Base-by-base conservation (phyloP, 2,797 vertebrate species). In the Sphenodon punctatus region DNA sequence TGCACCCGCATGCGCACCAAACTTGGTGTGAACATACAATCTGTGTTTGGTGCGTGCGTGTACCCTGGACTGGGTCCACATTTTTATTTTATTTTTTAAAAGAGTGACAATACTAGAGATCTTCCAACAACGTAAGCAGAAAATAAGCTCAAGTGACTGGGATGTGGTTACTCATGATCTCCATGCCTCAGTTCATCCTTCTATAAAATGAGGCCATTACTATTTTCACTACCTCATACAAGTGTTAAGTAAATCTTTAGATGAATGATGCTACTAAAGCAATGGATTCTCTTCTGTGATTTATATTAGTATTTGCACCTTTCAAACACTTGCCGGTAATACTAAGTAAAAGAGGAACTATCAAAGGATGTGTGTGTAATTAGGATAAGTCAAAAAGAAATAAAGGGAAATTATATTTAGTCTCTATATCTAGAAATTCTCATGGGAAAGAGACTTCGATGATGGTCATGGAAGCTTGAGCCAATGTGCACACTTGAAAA, bases 401-500 rank as follows among this genome's bases (percentile, higher is more conserved):
- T 81, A 34, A 58, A 22, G 32, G 55, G 32, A 90, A 92, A 88
- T 60, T 0, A 89, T 56, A 87, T 86, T 71, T 83, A 92, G 80
- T 68, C 81, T 88, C 82, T 83, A 2, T 0, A 86, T 70, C 51
- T 85, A 51, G 39, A 79, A 60, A 1, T 5, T 78, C 81, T 91
- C 88, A 89, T 88, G 85, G 83, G 66, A 85, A 91, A 92, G 76
- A 80, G 60, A 71, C 76, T 81, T 60, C 82, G 81, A 46, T 70
- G 91, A 82, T 63, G 92, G 77, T 81, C 88, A 86, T 80, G 67
- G 82, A 68, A 92, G 81, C 63, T 88, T 76, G 71, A 53, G n/a
- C n/a, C n/a, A n/a, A n/a, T n/a, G n/a, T n/a, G n/a, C n/a, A n/a
- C n/a, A n/a, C n/a, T n/a, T n/a, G n/a, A n/a, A n/a, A n/a, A n/a